These are phyloP conservation scores for Hymenopus coronatus DNA, from an alignment of 2,888 invertebrate species.

Conservation along the genomic window DNA sequence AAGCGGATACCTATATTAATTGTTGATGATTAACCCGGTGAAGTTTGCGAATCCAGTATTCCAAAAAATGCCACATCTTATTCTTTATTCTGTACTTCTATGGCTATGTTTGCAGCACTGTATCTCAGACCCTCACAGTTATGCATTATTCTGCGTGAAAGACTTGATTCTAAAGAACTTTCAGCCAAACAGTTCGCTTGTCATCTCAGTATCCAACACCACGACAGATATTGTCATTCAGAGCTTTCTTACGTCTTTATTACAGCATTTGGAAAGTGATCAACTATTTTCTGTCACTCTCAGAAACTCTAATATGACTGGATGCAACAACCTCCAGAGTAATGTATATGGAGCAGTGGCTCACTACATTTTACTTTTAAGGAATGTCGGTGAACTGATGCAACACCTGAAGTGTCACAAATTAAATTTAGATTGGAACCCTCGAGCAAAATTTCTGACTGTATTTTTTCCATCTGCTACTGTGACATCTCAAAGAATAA, in stretches of 20 bases:
- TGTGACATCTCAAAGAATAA: not conserved
- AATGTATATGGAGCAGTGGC: not conserved
- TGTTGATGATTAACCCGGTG: not conserved
- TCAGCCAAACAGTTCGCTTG: not conserved
- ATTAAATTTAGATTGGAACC: not conserved
- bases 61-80: not conserved
- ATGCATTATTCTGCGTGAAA: not conserved
- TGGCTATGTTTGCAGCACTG: not conserved
- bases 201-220: not conserved
- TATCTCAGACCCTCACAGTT: not conserved
- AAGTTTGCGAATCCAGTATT: not conserved
- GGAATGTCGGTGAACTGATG: not conserved
- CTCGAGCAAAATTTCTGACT: not conserved
- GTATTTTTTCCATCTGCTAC: not conserved
- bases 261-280: not conserved
- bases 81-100: not conserved
- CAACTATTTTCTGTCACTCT: not conserved
- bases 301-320: not conserved
- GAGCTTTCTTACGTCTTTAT: not conserved
- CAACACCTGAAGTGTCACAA: not conserved
- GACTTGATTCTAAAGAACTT: not conserved
- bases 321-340: not conserved
- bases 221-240: not conserved
- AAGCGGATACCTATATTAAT: too few species aligned
- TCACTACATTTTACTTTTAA: not conserved